phyloP scores from a whole-genome alignment of 2,797 vertebrate genomes.

The Cuniculus paca region DNA sequence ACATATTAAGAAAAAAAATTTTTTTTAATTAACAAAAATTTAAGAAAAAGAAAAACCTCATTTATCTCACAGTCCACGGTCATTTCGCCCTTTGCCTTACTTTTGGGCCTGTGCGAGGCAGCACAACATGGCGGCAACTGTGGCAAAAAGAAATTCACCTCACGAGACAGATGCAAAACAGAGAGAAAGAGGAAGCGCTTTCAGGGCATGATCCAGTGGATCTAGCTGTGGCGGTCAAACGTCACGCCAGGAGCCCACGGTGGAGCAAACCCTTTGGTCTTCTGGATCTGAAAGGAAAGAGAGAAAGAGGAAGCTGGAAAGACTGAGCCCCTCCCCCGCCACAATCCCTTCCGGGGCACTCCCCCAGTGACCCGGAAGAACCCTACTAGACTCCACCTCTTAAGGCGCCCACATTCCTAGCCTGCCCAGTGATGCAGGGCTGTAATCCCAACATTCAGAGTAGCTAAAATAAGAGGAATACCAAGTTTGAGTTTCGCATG shows the following conservation, averaged over 20 bases:
- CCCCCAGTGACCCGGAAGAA: neutral
- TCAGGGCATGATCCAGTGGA: neutral
- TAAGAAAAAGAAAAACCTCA: neutral
- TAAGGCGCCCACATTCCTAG: neutral
- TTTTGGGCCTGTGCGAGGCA: neutral
- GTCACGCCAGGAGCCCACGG: too few relatives aligned
- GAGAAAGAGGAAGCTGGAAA: neutral
- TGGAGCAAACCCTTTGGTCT: too few relatives aligned
- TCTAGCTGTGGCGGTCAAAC: neutral
- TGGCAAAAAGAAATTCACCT: neutral
- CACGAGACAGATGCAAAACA: neutral
- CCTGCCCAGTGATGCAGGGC: neutral
- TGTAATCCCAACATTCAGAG: neutral
- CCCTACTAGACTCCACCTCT: neutral
- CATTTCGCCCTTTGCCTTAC: neutral
- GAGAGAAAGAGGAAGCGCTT: neutral
- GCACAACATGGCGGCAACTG: too few relatives aligned
- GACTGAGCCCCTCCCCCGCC: too few relatives aligned
- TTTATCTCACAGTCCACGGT: neutral
- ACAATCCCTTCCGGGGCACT: neutral
- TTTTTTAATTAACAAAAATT: neutral
- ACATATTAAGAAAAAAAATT: too few relatives aligned
- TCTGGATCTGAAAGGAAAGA: neutral
- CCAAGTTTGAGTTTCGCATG: neutral
- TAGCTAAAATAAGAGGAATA: neutral